Evolutionary conservation across 1,140 invertebrate genomes (phyloP).

Genomic region (Cardiocondyla obscurior): DNA sequence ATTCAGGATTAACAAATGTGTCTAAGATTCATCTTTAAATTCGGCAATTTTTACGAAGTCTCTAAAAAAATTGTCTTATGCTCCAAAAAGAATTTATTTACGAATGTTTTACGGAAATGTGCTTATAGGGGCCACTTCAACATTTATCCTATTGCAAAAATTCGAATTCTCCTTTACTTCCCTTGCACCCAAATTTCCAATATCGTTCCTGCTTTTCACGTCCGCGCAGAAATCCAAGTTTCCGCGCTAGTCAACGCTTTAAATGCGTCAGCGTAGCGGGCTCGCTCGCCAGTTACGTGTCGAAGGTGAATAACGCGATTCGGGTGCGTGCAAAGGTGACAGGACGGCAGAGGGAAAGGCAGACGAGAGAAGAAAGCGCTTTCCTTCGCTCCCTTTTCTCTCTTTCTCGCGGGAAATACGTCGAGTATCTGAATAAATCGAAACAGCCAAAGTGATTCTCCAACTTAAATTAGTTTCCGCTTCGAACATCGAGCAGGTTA

Average conservation of each 20-base stretch:
- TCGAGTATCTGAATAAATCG: slow-evolving; percentile 82
- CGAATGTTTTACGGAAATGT: background rate
- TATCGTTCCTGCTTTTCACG: slow-evolving; percentile 31
- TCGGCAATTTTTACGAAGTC: background rate
- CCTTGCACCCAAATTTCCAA: slow-evolving; percentile 22
- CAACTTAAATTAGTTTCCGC: slow-evolving; percentile 83
- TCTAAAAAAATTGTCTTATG: background rate
- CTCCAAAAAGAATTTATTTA: background rate
- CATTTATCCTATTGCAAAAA: slow-evolving; percentile 39
- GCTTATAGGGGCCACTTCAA: background rate
- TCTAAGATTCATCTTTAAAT: background rate
- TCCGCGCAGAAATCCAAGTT: slow-evolving; percentile 42
- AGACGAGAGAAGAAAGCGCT: background rate
- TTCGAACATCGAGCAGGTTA: slow-evolving; percentile 67
- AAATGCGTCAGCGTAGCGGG: slow-evolving; percentile 50
- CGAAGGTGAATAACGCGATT: slow-evolving; percentile 62
- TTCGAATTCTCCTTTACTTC: slow-evolving; percentile 1
- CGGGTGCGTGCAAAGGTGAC: slow-evolving; percentile 42
- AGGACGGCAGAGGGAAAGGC: slow-evolving; percentile 1
- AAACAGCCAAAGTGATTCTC: slow-evolving; percentile 82
- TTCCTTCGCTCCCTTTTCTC: background rate
- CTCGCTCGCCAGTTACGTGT: slow-evolving; percentile 64
- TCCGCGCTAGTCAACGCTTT: slow-evolving; percentile 30
- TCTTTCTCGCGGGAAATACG: slow-evolving; percentile 79
- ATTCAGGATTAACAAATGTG: too few relatives aligned